phyloP scores from a whole-genome alignment of 2,113 vertebrate genomes.

The Dendropsophus ebraccatus region DNA sequence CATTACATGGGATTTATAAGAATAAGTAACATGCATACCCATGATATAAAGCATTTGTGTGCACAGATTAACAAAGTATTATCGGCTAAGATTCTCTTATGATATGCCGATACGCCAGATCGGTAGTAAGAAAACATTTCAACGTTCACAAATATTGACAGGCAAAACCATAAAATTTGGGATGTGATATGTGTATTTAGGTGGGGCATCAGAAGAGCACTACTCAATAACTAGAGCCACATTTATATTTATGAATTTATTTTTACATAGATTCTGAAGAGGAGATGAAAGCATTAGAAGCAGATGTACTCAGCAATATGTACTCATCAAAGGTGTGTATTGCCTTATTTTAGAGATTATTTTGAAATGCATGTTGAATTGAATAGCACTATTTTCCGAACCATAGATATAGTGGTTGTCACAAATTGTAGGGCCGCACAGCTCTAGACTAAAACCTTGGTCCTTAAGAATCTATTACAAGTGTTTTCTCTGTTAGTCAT shows the following conservation, averaged over 20 bases:
- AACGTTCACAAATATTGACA: not conserved
- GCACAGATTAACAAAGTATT: not conserved
- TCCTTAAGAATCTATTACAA: not conserved
- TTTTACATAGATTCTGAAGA: constrained; percentile 84
- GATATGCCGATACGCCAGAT: not conserved
- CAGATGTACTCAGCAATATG: constrained; percentile 88
- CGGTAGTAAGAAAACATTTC: not conserved
- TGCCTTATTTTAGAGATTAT: constrained; percentile 35
- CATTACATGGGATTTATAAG: not conserved
- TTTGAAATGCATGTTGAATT: not conserved
- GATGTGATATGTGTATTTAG: not conserved
- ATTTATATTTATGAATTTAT: not conserved
- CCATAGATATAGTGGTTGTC: not conserved
- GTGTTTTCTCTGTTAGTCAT: not conserved
- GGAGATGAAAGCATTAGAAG: constrained; percentile 84
- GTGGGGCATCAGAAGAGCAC: not conserved
- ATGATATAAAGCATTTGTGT: no score
- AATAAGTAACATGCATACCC: not conserved
- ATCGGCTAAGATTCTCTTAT: not conserved
- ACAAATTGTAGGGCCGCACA: not conserved
- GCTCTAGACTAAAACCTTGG: not conserved
- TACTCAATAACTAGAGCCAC: not conserved
- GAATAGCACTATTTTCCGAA: not conserved
- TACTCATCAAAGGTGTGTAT: constrained; percentile 87
- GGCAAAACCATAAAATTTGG: not conserved